A percentile compares a stretch with the other conserved stretches of the same genome.
These are phyloP conservation scores for Toxotes lorentzi DNA, from an alignment of 2,797 vertebrate genomes.

Conservation along the genomic window DNA sequence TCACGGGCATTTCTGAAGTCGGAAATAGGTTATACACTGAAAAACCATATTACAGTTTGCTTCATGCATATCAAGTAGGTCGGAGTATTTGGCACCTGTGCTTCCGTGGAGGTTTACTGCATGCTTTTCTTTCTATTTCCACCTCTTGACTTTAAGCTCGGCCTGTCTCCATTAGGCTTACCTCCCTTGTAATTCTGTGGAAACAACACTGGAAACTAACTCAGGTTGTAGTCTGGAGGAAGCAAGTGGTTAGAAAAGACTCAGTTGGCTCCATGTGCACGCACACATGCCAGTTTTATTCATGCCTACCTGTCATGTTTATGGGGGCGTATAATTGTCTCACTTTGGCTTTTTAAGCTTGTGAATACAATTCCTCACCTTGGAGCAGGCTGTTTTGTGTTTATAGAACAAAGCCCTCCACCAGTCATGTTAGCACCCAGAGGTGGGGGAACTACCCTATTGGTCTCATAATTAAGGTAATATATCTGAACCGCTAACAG, in stretches of 20 bases:
- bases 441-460: conserved; percentile 47
- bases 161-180: conserved; percentile 39
- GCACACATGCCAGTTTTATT: conserved; percentile 21
- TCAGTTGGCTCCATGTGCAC: conserved; percentile 5
- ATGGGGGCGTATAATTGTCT: conserved; percentile 62
- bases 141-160: conserved; percentile 46
- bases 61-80: conserved; percentile 65
- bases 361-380: conserved; percentile 48
- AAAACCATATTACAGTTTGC: conserved; percentile 54
- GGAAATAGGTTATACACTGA: conserved; percentile 53
- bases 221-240: conserved; percentile 17
- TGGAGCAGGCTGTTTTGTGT: conserved; percentile 45
- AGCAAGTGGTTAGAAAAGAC: conserved; percentile 1
- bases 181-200: conserved; percentile 59
- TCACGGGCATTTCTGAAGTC: conserved; percentile 46
- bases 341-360: conserved; percentile 66
- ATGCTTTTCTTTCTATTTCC: conserved; percentile 16
- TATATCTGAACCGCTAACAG: conserved; percentile 75
- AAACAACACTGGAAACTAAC: conserved; percentile 26
- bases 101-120: conserved; percentile 42
- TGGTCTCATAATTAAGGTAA: conserved; percentile 78
- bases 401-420: conserved; percentile 54
- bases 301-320: conserved; percentile 44
- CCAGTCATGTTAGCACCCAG: conserved; percentile 53
- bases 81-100: conserved; percentile 58